phyloP scores from a whole-genome alignment of 2,888 invertebrate genomes.

The Hermodice carunculata region DNA sequence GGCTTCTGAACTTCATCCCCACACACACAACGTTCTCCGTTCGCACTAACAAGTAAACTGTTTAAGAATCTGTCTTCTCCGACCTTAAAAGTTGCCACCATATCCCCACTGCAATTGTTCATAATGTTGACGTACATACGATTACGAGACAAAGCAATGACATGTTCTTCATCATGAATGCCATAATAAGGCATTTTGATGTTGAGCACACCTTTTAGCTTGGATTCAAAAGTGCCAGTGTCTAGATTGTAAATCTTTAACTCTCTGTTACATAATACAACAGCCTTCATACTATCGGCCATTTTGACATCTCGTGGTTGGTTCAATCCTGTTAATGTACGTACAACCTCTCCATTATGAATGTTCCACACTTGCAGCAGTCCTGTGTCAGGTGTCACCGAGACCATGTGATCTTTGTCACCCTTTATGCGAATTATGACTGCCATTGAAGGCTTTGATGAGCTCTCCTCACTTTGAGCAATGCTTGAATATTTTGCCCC shows the following conservation, averaged over 20 bases:
- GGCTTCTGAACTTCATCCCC: slow-evolving; percentile 95
- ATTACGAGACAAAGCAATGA: slow-evolving; percentile 87
- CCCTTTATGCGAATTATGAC: slow-evolving; percentile 74
- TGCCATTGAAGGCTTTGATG: not conserved
- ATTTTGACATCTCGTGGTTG: slow-evolving; percentile 85
- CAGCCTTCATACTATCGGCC: slow-evolving; percentile 78
- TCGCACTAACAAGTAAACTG: slow-evolving; percentile 87
- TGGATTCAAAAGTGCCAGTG: slow-evolving; percentile 79
- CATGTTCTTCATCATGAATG: slow-evolving; percentile 82
- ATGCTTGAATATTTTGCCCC: too few species aligned
- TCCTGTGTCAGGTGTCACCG: slow-evolving; percentile 80
- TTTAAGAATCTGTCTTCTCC: slow-evolving; percentile 92
- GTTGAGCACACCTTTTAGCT: slow-evolving; percentile 86
- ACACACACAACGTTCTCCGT: slow-evolving; percentile 88
- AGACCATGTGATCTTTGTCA: slow-evolving; percentile 81
- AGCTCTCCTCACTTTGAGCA: too few species aligned
- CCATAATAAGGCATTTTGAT: slow-evolving; percentile 94
- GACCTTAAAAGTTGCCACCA: slow-evolving; percentile 86
- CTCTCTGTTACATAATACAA: slow-evolving; percentile 86
- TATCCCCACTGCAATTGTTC: slow-evolving; percentile 85
- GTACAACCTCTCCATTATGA: slow-evolving; percentile 74
- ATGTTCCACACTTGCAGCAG: slow-evolving; percentile 89
- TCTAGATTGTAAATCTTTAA: slow-evolving; percentile 85
- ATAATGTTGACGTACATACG: slow-evolving; percentile 91
- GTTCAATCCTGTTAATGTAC: slow-evolving; percentile 80